Evolutionary conservation across 2,797 vertebrate genomes (phyloP), one percentile per base, ranked within the genome.

Genomic region (Enteromius argenteus): DNA sequence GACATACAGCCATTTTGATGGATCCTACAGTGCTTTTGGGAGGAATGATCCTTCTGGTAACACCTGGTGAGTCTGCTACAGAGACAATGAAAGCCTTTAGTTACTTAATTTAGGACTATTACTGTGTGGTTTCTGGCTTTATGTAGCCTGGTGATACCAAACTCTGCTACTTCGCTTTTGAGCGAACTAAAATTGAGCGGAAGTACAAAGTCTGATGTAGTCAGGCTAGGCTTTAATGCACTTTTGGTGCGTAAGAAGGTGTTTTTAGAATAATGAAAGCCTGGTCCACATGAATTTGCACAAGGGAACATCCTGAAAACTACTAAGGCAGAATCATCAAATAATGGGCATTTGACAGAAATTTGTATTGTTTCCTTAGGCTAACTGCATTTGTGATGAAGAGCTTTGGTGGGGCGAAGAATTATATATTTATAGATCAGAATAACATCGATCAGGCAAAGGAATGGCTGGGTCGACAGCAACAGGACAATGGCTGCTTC

Each of bases 1-100:
- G 83, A 95, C 84, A n/a, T 98, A 96, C 91, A 97, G 96, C 76
- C 97, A 96, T 13, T 1, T 19, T 0, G 96, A 98, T 7, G 97
- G 97, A 4, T 97, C 97, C 39, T 99, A 97, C 8, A 98, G 97
- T 8, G 96, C 97, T 11, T 98, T 98, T 64, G 96, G 97, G 15
- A 92, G 92, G 3, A 84, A 15, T 0, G 90, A 90, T 27, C 72
- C 35, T 0, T 84, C 89, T 78, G 96, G 93, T 77, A 97, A 96
- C 69, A 97, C 96, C 51, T 99, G 97, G 97, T 98, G 85, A 95
- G 95, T 91, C 67, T 74, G 14, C 60, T 75, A 83, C 56, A 73
- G 30, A 56, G 37, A 72, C 4, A 66, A 56, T 37, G 6, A 35
- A 83, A 23, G 11, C 64, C 69, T 79, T 35, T 37, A 78, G 66